A percentile compares a stretch with the other conserved stretches of the same genome.
Conservation (phyloP, 2,888 invertebrate genomes). For the Spialia ferax region DNA sequence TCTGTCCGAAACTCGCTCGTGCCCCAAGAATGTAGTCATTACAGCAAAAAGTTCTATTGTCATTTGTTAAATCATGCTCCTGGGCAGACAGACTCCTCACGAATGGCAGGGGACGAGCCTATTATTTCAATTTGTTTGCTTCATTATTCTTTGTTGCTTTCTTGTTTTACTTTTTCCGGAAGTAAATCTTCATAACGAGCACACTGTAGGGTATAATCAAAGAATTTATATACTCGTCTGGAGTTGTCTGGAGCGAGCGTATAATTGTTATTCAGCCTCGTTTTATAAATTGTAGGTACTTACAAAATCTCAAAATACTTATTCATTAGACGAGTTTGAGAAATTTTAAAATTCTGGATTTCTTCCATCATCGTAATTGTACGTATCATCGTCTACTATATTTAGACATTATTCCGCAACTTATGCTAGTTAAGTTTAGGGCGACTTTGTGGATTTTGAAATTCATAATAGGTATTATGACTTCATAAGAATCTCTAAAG, state of each 20-base stretch:
- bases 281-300: neutral
- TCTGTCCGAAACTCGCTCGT: conserved; percentile 11
- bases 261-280: conserved; percentile 24
- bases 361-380: no score
- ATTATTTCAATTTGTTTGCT: conserved; percentile 40
- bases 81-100: conserved; percentile 15
- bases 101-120: conserved; percentile 35
- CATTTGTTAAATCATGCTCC: conserved; percentile 33
- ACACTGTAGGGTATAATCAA: conserved; percentile 9
- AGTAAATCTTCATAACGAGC: conserved; percentile 34
- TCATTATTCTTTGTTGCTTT: conserved; percentile 38
- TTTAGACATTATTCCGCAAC: no score
- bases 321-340: no score
- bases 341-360: no score
- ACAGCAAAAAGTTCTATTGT: conserved; percentile 36
- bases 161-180: conserved; percentile 43
- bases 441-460: no score
- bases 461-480: no score
- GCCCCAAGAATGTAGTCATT: conserved; percentile 32
- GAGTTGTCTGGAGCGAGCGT: conserved; percentile 26
- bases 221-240: conserved; percentile 24
- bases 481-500: no score
- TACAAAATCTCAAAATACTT: no score
- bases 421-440: no score
- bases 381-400: no score